phyloP scores from a whole-genome alignment of 2,113 vertebrate species.

The Callochromis pleurospilus region DNA sequence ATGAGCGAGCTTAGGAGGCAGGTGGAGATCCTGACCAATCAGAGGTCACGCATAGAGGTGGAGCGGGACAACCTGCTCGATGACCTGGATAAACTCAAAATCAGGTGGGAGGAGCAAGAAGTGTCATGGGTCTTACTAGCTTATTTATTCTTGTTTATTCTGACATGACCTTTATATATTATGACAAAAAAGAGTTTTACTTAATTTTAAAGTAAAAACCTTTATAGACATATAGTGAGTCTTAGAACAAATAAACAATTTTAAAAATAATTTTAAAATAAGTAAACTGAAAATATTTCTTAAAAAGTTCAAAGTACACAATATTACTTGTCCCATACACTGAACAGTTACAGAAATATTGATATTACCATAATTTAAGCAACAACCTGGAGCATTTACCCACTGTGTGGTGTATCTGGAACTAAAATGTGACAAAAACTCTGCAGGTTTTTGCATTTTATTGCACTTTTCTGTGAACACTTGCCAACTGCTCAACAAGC shows the following conservation, averaged over 20 bases:
- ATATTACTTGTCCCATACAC: not conserved
- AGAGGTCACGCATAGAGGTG: constrained; percentile 84
- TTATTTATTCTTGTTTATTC: not conserved
- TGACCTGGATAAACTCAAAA: constrained; percentile 87
- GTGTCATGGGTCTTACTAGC: not conserved
- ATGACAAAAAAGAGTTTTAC: not conserved
- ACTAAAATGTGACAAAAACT: not conserved
- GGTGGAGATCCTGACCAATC: constrained; percentile 85
- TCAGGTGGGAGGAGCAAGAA: constrained; percentile 74
- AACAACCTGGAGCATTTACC: not conserved
- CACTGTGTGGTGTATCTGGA: not conserved
- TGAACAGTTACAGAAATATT: not conserved
- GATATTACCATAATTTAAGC: not conserved
- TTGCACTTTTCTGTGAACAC: not conserved
- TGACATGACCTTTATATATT: not conserved
- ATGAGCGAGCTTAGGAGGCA: constrained; percentile 86
- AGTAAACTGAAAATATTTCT: not conserved
- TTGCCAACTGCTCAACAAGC: not conserved
- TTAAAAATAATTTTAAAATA: not conserved
- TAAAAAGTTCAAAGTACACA: not conserved
- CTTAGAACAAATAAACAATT: not conserved
- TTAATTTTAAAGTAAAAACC: not conserved
- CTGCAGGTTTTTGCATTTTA: not conserved
- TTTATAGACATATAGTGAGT: not conserved
- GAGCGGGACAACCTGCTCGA: constrained; percentile 90